A percentile compares a stretch with the other conserved stretches of the same genome.
These are phyloP conservation scores for Orthosia gothica DNA, from an alignment of 2,888 invertebrate species.

Conservation along the genomic window DNA sequence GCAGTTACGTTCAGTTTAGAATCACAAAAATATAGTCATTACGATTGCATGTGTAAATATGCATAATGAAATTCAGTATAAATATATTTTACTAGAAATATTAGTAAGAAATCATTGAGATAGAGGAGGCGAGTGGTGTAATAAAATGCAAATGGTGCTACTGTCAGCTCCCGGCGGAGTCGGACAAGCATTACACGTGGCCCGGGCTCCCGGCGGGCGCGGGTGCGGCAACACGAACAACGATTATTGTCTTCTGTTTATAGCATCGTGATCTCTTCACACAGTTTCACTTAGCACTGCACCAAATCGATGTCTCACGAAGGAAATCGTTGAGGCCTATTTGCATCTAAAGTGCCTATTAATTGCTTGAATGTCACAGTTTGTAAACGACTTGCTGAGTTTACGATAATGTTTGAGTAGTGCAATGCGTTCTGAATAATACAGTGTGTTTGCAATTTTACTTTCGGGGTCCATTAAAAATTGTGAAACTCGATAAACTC, in stretches of 20 bases:
- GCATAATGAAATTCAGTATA: slow-evolving; percentile 38
- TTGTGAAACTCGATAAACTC: background rate
- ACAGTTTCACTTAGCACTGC: slow-evolving; percentile 73
- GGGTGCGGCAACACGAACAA: slow-evolving; percentile 75
- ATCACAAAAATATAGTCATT: slow-evolving; percentile 41
- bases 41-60: slow-evolving; percentile 18
- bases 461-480: background rate
- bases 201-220: slow-evolving; percentile 72
- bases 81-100: too few relatives aligned
- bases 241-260: slow-evolving; percentile 84
- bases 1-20: slow-evolving; percentile 12
- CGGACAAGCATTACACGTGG: slow-evolving; percentile 78
- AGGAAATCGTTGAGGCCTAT: slow-evolving; percentile 72
- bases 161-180: slow-evolving; percentile 73
- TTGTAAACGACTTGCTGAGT: slow-evolving; percentile 60
- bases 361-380: slow-evolving; percentile 73
- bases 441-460: slow-evolving; percentile 21
- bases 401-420: slow-evolving; percentile 61
- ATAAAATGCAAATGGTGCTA: slow-evolving; percentile 73
- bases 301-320: slow-evolving; percentile 78
- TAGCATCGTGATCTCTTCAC: slow-evolving; percentile 82
- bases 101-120: slow-evolving; percentile 33
- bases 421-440: slow-evolving; percentile 54
- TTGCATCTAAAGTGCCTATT: slow-evolving; percentile 80
- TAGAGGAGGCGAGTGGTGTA: slow-evolving; percentile 50